Evolutionary conservation across 2,888 invertebrate genomes (phyloP).

Genomic region (Eristalis tenax): DNA sequence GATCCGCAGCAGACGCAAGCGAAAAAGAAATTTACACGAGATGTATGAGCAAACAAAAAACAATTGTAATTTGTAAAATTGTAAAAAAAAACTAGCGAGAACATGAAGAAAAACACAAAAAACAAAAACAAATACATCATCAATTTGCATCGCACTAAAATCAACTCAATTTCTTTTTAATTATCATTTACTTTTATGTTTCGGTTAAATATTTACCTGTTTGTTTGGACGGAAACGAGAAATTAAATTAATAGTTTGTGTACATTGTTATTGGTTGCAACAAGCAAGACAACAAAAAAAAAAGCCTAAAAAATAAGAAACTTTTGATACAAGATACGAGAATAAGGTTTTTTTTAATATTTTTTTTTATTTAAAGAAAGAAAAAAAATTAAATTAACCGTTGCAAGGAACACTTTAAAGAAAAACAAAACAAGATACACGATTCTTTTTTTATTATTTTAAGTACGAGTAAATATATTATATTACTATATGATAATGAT

Average conservation of each 20-base stretch:
- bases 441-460: conserved; percentile 65
- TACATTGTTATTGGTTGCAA: conserved; percentile 71
- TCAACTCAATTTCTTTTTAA: conserved; percentile 24
- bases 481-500: conserved; percentile 66
- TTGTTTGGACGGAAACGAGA: conserved; percentile 51
- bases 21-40: neutral
- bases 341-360: conserved; percentile 39
- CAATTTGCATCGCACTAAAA: conserved; percentile 34
- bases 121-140: conserved; percentile 14
- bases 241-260: conserved; percentile 55
- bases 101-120: conserved; percentile 14
- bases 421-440: conserved; percentile 28
- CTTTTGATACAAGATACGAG: conserved; percentile 60
- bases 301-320: conserved; percentile 27
- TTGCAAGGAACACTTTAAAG: conserved; percentile 41
- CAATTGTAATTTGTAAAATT: too few species aligned
- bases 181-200: conserved; percentile 44
- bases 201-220: conserved; percentile 52
- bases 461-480: conserved; percentile 70
- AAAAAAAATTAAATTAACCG: conserved; percentile 36
- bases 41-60: neutral
- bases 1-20: neutral
- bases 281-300: conserved; percentile 7
- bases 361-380: conserved; percentile 52
- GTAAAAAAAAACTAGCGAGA: neutral